A percentile compares a stretch with the other conserved stretches of the same genome.
Conservation (phyloP, 1,140 invertebrate species). For the Cardiocondyla obscurior region DNA sequence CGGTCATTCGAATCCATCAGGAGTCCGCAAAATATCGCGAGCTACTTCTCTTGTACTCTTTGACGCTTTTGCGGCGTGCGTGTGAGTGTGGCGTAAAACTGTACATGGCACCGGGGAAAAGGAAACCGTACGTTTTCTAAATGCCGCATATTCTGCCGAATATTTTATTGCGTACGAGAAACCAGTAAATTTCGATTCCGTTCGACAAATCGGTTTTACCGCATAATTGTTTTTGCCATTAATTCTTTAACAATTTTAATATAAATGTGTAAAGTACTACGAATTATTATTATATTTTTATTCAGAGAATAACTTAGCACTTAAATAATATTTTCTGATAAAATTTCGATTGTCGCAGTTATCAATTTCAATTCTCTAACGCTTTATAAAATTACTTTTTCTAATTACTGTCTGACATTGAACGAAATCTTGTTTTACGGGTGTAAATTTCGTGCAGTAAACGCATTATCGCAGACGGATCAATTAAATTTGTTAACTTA, state of each 20-base stretch:
- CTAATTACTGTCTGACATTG: constrained; percentile 5
- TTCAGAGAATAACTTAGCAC: not conserved
- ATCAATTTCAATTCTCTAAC: not conserved
- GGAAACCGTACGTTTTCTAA: not conserved
- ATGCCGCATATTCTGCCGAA: not conserved
- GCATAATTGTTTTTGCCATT: not conserved
- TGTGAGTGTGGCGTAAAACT: not conserved
- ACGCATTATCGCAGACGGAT: constrained; percentile 57
- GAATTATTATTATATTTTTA: not conserved
- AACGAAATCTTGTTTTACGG: constrained; percentile 1
- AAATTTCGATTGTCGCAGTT: not conserved
- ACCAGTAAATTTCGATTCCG: not conserved
- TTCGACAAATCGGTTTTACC: not conserved
- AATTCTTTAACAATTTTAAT: not conserved
- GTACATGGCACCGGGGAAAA: not conserved
- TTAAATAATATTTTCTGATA: not conserved
- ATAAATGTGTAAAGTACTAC: not conserved
- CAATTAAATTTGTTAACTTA: constrained; percentile 42
- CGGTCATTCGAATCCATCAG: constrained; percentile 70
- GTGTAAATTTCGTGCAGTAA: constrained; percentile 11
- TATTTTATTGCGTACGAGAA: not conserved
- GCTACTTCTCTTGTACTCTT: constrained; percentile 48
- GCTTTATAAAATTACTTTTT: not conserved
- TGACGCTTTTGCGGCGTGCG: constrained; percentile 12
- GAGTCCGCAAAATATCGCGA: constrained; percentile 69